Base-by-base conservation (phyloP, 2,797 vertebrate species). In the Pteropus rufus region DNA sequence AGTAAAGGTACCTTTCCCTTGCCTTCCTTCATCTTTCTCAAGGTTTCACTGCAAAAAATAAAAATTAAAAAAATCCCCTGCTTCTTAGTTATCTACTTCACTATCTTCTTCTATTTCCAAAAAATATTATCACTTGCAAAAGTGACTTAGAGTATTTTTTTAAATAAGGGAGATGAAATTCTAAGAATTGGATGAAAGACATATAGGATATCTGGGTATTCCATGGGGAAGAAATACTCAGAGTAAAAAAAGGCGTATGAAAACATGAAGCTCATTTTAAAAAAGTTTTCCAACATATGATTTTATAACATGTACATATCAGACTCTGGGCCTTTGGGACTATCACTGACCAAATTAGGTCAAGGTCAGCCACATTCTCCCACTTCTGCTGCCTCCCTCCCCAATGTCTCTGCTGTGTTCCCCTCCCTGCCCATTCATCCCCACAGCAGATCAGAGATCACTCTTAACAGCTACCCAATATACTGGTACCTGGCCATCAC, bases 401-500 rank as follows among this genome's bases (percentile, higher is more conserved):
- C 60, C 24, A 76, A 3, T 72, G 24, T 93, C 67, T 88, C 11
- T 86, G 86, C 11, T 83, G 26, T 60, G 46, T 75, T 64, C n/a
- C 56, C 5, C 24, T 87, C 54, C 80, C 83, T 84, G 58, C 31
- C 36, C 56, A 67, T 73, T 82, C 44, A 67, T 34, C n/a, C 70
- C 67, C 62, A 87, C 19, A 67, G 23, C 18, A 84, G 52, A 84
- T 62, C 3, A 91, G 44, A 60, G 19, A 62, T 75, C 5, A 80
- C 16, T 46, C 49, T 62, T 24, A 76, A 52, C 12, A 72, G 64
- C 31, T 89, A 26, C 31, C 75, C 15, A 1, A 65, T 21, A n/a
- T 70, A 36, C 60, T 34, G 97, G 9, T 98, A 99, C 99, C 99
- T 99, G 99, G 36, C 99, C 99, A 97, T 99, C 99, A 69, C 99